Evolutionary conservation across 2,113 vertebrate genomes (phyloP).

Genomic region (Epinephelus moara): DNA sequence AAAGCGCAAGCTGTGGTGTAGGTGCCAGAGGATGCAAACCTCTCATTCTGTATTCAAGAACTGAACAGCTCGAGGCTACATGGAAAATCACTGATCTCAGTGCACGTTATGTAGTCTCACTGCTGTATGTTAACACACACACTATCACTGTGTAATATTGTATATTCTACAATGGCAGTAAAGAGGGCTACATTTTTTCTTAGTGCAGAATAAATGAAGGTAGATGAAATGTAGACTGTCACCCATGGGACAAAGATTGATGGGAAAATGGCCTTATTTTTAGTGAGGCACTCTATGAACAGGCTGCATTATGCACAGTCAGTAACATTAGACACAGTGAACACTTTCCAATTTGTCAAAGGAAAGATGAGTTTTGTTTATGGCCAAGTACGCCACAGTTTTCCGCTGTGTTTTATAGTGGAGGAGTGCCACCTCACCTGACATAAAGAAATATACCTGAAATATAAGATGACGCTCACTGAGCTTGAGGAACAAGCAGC

Average conservation of each 20-base stretch:
- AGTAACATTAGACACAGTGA: conserved; percentile 15
- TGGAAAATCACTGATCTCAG: conserved; percentile 29
- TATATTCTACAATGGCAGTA: background rate
- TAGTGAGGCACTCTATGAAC: conserved; percentile 25
- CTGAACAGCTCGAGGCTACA: conserved; percentile 32
- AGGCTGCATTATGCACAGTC: conserved; percentile 12
- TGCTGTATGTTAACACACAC: conserved; percentile 4
- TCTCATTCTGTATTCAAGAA: conserved; percentile 15
- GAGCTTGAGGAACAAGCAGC: background rate
- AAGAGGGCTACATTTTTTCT: background rate
- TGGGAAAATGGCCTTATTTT: conserved; percentile 63
- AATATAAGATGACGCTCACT: background rate
- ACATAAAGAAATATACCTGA: background rate
- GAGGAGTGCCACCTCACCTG: background rate
- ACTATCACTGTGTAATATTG: background rate
- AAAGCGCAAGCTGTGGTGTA: background rate
- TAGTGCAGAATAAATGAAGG: conserved; percentile 11
- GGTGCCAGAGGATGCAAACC: conserved; percentile 33
- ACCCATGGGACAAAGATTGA: conserved; percentile 55
- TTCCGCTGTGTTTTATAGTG: background rate
- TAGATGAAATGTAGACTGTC: conserved; percentile 59
- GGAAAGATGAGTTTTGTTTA: conserved; percentile 8
- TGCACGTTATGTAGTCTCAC: conserved; percentile 4
- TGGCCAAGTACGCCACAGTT: background rate
- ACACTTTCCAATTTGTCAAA: background rate